Base-by-base conservation (phyloP, 2,797 vertebrate genomes). In the Nasua narica region DNA sequence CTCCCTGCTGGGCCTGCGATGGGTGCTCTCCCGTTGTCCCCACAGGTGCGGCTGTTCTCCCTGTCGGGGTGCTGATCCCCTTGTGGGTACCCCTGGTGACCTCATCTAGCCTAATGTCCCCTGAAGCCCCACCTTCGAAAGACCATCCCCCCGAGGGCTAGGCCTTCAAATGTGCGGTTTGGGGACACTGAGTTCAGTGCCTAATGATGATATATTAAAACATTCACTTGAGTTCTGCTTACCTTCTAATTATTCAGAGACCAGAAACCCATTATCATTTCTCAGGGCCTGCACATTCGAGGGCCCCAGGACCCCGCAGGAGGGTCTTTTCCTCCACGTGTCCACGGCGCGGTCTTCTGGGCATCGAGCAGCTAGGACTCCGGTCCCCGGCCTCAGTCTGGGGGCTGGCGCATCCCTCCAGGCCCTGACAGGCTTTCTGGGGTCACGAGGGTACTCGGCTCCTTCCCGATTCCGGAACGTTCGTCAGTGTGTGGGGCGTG, bases 401-500 rank as follows among this genome's bases (percentile, higher is more conserved):
- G 81, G 29, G 3, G 4, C 52, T 6, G 13, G 27, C 9, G 15
- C 19, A 19, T 40, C 27, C 21, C 69, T 5, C 6, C 40, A 8
- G 62, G 70, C 76, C 50, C 76, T 15, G 12, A 82, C 52, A 35
- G 46, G 21, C 43, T 40, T 40, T 27, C 9, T 3, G 43, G 43
- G 23, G 21, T 60, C 62, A 18, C 40, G 32, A 48, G 62, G 10
- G 8, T 5, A 32, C 74, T 13, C 18, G 23, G 9, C 40, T 11
- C 3, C 72, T 12, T 48, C 46, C 60, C 16, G 29, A 15, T 35
- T 58, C 52, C 15, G 18, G 50, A 78, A 37, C 3, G 1, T 7
- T 89, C n/a, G 3, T 6, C 7, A 5, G 23, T 1, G 12, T 4
- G 4, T 10, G 1, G 0, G 0, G 1, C 40, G 65, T 32, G 60